phyloP scores from a whole-genome alignment of 2,888 invertebrate species.

The Plebejus anna region DNA sequence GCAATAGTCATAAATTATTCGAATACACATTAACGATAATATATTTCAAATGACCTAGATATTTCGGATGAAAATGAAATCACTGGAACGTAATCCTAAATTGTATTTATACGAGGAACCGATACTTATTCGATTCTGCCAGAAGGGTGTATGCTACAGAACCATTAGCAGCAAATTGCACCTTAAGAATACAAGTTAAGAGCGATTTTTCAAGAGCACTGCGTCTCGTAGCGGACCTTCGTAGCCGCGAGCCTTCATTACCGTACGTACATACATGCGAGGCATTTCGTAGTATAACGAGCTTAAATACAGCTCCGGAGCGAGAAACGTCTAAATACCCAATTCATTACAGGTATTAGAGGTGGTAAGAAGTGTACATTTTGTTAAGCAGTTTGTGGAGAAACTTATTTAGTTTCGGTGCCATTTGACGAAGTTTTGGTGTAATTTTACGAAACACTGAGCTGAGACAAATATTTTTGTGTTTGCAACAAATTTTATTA shows the following conservation, averaged over 20 bases:
- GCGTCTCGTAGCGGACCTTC: constrained; percentile 10
- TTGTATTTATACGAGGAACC: constrained; percentile 14
- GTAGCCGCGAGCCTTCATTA: constrained; percentile 50
- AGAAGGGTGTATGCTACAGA: not conserved
- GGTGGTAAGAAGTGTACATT: not conserved
- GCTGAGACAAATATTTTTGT: no score
- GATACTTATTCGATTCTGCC: not conserved
- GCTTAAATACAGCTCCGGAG: constrained; percentile 7
- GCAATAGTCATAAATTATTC: constrained; percentile 3
- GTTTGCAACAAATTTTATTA: no score
- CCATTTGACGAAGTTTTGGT: not conserved
- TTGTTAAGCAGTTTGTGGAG: not conserved
- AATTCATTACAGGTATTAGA: constrained; percentile 7
- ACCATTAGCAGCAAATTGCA: not conserved
- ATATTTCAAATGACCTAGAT: constrained; percentile 16
- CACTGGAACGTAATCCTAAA: constrained; percentile 20
- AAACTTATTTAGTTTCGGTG: not conserved
- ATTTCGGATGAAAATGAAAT: constrained; percentile 16
- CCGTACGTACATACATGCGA: constrained; percentile 47
- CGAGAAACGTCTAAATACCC: constrained; percentile 18
- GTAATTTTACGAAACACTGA: not conserved
- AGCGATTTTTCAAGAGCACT: not conserved
- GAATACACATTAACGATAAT: constrained; percentile 4
- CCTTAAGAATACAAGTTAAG: not conserved
- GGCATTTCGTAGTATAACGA: constrained; percentile 27